Base-by-base conservation (phyloP, 1,140 invertebrate genomes). In the Drosophila rufa region DNA sequence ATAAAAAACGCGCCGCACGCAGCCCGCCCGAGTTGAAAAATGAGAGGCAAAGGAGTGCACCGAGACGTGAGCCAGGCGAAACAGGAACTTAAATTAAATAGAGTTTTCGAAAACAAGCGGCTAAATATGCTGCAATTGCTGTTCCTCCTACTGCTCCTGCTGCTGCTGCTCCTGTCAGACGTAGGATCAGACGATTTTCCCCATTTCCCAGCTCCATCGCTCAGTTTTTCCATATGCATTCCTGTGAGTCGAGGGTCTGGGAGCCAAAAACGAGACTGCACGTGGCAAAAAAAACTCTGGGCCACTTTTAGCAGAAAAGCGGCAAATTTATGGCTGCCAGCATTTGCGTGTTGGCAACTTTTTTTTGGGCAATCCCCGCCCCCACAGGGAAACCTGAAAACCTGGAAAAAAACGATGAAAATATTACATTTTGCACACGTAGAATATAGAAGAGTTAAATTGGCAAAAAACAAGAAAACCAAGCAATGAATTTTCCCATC, bases 61-160 rank as follows among this genome's bases (percentile, higher is more conserved):
- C 50, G 65, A 80, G 59, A 80, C 80, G 84, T 83, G 80, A 65
- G 80, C 17, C 45, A 36, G 53, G 40, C 70, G 60, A 79, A 57
- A 60, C 59, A 51, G 40, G 61, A 46, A 47, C 47, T 70, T 30
- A 53, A 84, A 90, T 90, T 85, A 90, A 90, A 90, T 90, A 79
- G 85, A 90, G 85, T 90, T 90, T 82, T 85, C 68, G 33, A 90
- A 90, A 90, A 90, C 86, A 90, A 77, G 70, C 79, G 65, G 69
- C 85, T 89, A 90, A 89, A 89, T 82, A 86, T 68, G 82, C 64
- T 51, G 68, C 78, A 80, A 84, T 78, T 70, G 74, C 57, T 51
- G 38, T 9, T 33, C 30, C 30, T 9, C 30, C 30, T 8, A 33
- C 30, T 33, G 27, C 50, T 51, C 5, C 50, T 14, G 2, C 48